These are phyloP conservation scores for Lophochroa leadbeateri DNA, from an alignment of 2,113 vertebrate species.

Conservation along the genomic window DNA sequence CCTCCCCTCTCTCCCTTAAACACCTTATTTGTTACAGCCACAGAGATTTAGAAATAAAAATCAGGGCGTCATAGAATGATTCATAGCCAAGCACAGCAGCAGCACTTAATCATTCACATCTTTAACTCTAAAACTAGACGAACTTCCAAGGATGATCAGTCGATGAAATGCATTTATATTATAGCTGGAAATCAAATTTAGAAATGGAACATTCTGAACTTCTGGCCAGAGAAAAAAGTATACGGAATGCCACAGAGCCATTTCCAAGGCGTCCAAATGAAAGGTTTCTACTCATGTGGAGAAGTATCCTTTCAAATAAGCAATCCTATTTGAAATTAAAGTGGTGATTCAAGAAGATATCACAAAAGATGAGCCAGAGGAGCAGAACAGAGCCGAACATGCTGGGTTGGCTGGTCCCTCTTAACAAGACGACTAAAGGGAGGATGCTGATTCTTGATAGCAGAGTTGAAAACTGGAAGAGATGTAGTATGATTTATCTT, in stretches of 20 bases:
- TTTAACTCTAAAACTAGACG: constrained; percentile 33
- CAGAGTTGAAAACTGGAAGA: background rate
- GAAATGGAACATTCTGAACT: constrained; percentile 9
- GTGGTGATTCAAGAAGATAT: background rate
- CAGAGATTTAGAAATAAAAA: background rate
- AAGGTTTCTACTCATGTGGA: background rate
- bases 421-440: background rate
- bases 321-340: background rate
- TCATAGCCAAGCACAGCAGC: background rate
- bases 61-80: background rate
- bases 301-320: background rate
- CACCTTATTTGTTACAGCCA: background rate
- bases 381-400: background rate
- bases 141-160: constrained; percentile 39
- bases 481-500: background rate
- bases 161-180: background rate
- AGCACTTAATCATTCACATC: constrained; percentile 49
- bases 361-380: background rate
- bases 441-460: background rate
- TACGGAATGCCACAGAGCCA: background rate
- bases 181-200: constrained; percentile 5
- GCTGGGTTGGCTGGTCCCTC: background rate
- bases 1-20: background rate
- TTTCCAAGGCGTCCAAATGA: background rate
- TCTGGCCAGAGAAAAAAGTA: background rate